These are phyloP conservation scores for Forbesichthys papilliferus DNA, from an alignment of 2,113 vertebrate genomes.

Conservation along the genomic window DNA sequence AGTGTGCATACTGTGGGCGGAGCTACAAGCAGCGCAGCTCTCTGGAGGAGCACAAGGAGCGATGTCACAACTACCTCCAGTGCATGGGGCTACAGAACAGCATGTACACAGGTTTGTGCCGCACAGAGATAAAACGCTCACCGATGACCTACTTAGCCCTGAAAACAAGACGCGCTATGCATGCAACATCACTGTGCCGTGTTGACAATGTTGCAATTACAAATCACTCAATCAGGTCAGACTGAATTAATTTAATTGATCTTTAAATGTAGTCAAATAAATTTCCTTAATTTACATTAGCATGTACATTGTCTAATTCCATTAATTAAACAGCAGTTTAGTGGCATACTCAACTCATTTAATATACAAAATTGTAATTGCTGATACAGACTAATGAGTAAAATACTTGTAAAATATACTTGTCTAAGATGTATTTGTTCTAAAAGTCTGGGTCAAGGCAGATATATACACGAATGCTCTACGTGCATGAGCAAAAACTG, in stretches of 20 bases:
- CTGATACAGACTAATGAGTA: neutral
- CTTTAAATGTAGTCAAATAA: neutral
- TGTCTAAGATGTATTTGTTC: too few relatives aligned
- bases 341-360: neutral
- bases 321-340: neutral
- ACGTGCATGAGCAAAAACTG: slow-evolving; percentile 2
- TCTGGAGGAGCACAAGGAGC: slow-evolving; percentile 97
- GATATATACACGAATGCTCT: too few relatives aligned
- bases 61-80: slow-evolving; percentile 98
- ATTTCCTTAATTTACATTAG: neutral
- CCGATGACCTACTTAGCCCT: slow-evolving; percentile 27
- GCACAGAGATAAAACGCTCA: neutral
- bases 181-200: slow-evolving; percentile 8
- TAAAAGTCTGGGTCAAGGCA: too few relatives aligned
- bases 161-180: slow-evolving; percentile 15
- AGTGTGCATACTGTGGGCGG: slow-evolving; percentile 97
- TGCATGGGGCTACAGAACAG: slow-evolving; percentile 92
- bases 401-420: too few relatives aligned
- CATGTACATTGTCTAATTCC: neutral
- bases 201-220: slow-evolving; percentile 12
- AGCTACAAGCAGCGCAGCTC: slow-evolving; percentile 99
- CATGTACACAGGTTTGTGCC: slow-evolving; percentile 89
- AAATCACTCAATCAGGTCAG: slow-evolving; percentile 20
- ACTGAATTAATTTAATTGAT: neutral
- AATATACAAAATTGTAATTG: neutral